A percentile compares a stretch with the other conserved stretches of the same genome.
These are phyloP conservation scores for Lymantria dispar DNA, from an alignment of 2,888 invertebrate genomes.

Conservation along the genomic window DNA sequence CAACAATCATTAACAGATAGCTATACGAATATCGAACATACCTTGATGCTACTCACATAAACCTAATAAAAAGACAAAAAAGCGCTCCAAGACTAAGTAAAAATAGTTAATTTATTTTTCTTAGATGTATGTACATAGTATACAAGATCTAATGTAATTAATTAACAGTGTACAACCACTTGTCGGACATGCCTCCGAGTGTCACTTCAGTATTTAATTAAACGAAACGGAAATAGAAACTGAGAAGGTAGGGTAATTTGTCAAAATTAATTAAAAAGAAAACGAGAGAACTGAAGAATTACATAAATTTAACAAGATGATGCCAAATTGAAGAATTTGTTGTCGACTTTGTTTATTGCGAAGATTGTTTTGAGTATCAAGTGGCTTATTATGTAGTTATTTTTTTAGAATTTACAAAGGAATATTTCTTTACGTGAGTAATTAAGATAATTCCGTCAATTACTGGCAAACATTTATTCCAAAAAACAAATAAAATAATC, in stretches of 20 bases:
- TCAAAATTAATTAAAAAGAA: conserved; percentile 82
- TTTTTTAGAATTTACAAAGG: not conserved
- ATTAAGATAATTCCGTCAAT: not conserved
- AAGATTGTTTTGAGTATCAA: conserved; percentile 1
- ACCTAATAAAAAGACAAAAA: too few relatives aligned
- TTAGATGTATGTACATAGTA: not conserved
- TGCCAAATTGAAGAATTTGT: conserved; percentile 48
- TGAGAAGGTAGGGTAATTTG: conserved; percentile 78
- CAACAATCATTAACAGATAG: too few relatives aligned
- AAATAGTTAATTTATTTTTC: too few relatives aligned
- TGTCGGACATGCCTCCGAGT: conserved; percentile 63
- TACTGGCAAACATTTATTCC: not conserved
- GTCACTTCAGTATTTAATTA: conserved; percentile 81
- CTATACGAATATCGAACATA: too few relatives aligned
- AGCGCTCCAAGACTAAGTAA: too few relatives aligned
- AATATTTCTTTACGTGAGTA: not conserved
- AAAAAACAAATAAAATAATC: too few relatives aligned
- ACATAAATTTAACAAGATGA: conserved; percentile 65
- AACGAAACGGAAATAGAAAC: conserved; percentile 70
- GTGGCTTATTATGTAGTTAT: not conserved
- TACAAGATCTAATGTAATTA: conserved; percentile 38
- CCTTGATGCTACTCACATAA: too few relatives aligned
- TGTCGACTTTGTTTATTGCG: conserved; percentile 35
- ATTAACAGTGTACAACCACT: conserved; percentile 58
- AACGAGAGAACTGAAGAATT: conserved; percentile 66